These are phyloP conservation scores for Aphaenogaster rudis DNA, from an alignment of 1,140 invertebrate species.

Conservation along the genomic window DNA sequence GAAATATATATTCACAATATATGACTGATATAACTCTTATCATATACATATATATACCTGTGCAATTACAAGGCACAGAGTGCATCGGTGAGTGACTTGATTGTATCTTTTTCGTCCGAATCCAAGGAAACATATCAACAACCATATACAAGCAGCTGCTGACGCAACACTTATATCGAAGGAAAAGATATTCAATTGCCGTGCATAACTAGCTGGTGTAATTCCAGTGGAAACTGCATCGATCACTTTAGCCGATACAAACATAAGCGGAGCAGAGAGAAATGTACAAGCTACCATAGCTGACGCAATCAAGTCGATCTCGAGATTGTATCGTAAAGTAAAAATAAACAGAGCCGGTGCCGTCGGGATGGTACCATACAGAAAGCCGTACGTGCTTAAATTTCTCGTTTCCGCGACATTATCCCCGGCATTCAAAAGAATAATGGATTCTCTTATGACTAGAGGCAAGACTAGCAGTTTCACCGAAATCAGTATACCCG, in stretches of 20 bases:
- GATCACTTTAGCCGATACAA: slow-evolving; percentile 97
- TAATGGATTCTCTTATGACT: slow-evolving; percentile 94
- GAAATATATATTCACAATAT: not conserved
- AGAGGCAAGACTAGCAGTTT: slow-evolving; percentile 96
- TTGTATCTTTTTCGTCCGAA: slow-evolving; percentile 90
- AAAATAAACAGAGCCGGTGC: slow-evolving; percentile 98
- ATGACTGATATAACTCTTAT: not conserved
- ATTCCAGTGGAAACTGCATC: slow-evolving; percentile 89
- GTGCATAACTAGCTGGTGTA: slow-evolving; percentile 90
- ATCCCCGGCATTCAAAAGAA: slow-evolving; percentile 90
- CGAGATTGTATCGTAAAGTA: slow-evolving; percentile 94
- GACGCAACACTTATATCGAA: slow-evolving; percentile 94
- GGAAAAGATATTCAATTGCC: slow-evolving; percentile 92
- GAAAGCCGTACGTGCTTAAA: slow-evolving; percentile 96
- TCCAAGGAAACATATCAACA: slow-evolving; percentile 92
- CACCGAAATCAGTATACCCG: slow-evolving; percentile 94
- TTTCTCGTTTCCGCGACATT: slow-evolving; percentile 92
- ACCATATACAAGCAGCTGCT: slow-evolving; percentile 92
- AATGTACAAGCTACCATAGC: slow-evolving; percentile 98
- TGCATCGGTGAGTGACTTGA: slow-evolving; percentile 94
- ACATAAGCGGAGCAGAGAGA: slow-evolving; percentile 97
- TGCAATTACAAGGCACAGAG: slow-evolving; percentile 92
- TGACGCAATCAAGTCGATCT: slow-evolving; percentile 95
- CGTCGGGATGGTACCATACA: slow-evolving; percentile 98
- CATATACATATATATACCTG: slow-evolving; percentile 88